Evolutionary conservation across 2,797 vertebrate species (phyloP), one percentile per base, ranked within the genome.

Genomic region (Saguinus oedipus): DNA sequence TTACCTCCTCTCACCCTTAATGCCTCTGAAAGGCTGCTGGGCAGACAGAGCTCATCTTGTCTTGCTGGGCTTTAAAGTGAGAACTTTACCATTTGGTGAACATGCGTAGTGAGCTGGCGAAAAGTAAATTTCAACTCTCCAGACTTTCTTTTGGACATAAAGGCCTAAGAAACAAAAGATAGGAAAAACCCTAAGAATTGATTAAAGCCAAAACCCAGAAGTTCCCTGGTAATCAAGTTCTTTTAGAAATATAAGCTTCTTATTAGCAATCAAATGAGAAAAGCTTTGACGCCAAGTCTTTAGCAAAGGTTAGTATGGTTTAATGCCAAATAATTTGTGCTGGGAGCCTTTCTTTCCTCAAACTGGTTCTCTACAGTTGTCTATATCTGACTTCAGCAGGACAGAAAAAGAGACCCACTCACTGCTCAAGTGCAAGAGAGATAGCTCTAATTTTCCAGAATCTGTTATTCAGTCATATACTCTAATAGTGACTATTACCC

Each of bases 1-100:
- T 99, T 99, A 99, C 98, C 98, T 99, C 98, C 98, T 98, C 98
- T 99, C 98, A 98, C 98, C 98, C 98, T 98, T 98, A 98, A 98
- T 99, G 98, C 97, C 98, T 98, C 98, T 98, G 98, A 98, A 98
- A 97, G 96, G 98, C 98, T 98, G 98, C 98, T 97, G 98, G 98
- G 98, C 98, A 98, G 97, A 98, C 98, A 98, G 98, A 98, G 94
- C 97, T 98, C 98, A 98, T 98, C 98, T 98, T 97, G 95, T 98
- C 98, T 98, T 98, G 87, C 85, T 98, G 88, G 97, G 95, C 94
- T 98, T 98, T 98, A 93, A 85, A 96, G 96, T 94, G 93, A 98
- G 97, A 98, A 97, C 97, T 98, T 17, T 72, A 70, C 96, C 96
- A 72, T 96, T 98, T 97, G 98, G 97, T 98, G 97, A 96, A 80